Evolutionary conservation across 2,113 vertebrate genomes (phyloP).

Genomic region (Chloroceryle aenea): DNA sequence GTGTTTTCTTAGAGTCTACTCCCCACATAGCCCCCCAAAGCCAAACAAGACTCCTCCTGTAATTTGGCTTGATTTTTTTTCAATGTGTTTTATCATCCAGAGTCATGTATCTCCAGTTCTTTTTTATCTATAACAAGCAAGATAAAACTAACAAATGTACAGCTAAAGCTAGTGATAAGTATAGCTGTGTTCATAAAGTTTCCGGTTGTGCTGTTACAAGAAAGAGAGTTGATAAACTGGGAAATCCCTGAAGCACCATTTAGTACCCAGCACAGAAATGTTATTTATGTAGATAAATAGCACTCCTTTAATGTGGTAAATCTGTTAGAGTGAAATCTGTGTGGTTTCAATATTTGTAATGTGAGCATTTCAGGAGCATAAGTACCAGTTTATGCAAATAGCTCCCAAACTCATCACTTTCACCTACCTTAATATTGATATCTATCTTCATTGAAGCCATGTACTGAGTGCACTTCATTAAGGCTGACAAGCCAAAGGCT

Average conservation of each 20-base stretch:
- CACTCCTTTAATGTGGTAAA: not conserved
- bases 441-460: constrained; percentile 37
- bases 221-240: not conserved
- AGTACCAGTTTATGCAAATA: constrained; percentile 60
- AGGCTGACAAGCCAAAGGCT: constrained; percentile 34
- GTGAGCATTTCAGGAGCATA: not conserved
- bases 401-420: constrained; percentile 48
- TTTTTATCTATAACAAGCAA: not conserved
- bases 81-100: not conserved
- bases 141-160: not conserved
- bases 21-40: not conserved
- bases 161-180: not conserved
- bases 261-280: not conserved
- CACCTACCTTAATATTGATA: constrained; percentile 49
- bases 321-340: not conserved
- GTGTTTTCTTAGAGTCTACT: not conserved
- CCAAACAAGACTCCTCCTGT: not conserved
- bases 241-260: constrained; percentile 20
- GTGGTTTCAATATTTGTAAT: constrained; percentile 13
- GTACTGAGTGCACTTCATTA: constrained; percentile 38
- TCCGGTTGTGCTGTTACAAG: not conserved
- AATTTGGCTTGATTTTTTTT: not conserved
- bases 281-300: constrained; percentile 50
- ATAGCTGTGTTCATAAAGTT: not conserved
- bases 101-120: not conserved